A percentile compares a stretch with the other conserved stretches of the same genome.
Evolutionary conservation across 2,113 vertebrate genomes (phyloP).

Genomic region (Acrocephalus kingi): DNA sequence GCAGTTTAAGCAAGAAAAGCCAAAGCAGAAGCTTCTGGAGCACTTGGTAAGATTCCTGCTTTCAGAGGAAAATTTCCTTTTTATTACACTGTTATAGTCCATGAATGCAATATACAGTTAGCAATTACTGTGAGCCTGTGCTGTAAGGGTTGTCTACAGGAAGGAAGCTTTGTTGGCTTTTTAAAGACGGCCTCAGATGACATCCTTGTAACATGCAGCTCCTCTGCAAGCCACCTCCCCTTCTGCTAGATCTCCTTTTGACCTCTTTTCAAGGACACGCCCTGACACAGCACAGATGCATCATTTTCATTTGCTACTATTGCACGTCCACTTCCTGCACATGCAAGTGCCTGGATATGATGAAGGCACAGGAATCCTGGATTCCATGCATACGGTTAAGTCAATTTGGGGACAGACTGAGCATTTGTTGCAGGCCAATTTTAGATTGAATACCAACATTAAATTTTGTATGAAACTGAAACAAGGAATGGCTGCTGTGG

Average conservation of each 20-base stretch:
- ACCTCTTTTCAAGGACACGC: not conserved
- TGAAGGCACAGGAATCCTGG: not conserved
- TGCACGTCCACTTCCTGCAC: not conserved
- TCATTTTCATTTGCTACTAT: not conserved
- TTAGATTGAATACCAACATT: not conserved
- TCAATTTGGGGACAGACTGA: accelerated
- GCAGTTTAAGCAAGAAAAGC: not conserved
- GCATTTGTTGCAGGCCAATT: not conserved
- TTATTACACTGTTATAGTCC: not conserved
- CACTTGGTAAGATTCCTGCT: not conserved
- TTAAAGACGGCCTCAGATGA: not conserved
- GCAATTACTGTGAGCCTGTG: not conserved
- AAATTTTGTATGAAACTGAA: not conserved
- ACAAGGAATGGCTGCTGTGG: not conserved
- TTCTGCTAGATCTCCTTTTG: not conserved
- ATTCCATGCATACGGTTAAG: not conserved
- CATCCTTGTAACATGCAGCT: not conserved
- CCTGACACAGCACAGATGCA: not conserved
- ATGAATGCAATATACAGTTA: not conserved
- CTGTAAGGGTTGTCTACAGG: not conserved
- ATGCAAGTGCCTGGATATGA: not conserved
- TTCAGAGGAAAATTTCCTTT: not conserved
- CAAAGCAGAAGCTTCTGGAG: not conserved
- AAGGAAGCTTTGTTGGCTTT: not conserved
- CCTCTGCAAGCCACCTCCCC: not conserved